phyloP scores from a whole-genome alignment of 2,113 vertebrate species.

The Galemys pyrenaicus region DNA sequence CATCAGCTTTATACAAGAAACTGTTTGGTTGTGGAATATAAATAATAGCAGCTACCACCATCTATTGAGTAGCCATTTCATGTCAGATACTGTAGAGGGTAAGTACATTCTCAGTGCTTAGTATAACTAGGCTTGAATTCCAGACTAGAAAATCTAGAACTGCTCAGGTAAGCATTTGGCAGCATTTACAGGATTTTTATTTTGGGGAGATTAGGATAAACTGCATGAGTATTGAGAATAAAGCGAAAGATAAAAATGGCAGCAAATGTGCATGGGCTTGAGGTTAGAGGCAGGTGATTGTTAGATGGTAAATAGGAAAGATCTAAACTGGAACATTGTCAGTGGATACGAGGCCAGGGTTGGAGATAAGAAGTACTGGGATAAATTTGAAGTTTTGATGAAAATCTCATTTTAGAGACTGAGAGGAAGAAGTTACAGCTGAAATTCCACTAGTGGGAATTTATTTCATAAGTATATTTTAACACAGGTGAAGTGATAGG shows the following conservation, averaged over 20 bases:
- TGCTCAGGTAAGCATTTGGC: not conserved
- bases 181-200: not conserved
- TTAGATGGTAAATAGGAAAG: not conserved
- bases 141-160: not conserved
- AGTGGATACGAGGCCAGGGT: not conserved
- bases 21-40: not conserved
- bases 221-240: not conserved
- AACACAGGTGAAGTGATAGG: not conserved
- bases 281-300: not conserved
- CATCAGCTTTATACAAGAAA: not conserved
- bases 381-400: not conserved
- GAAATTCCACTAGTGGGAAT: not conserved
- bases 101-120: not conserved
- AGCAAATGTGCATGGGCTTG: not conserved
- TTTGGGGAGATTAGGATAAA: not conserved
- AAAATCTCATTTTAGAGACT: not conserved
- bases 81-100: no score
- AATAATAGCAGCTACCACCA: not conserved
- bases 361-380: not conserved
- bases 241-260: not conserved
- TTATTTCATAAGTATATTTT: not conserved
- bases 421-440: not conserved
- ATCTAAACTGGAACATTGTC: fast-evolving
- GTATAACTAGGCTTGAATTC: not conserved
- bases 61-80: not conserved